Conservation (phyloP, 2,888 invertebrate genomes). For the Pasiphila rectangulata region DNA sequence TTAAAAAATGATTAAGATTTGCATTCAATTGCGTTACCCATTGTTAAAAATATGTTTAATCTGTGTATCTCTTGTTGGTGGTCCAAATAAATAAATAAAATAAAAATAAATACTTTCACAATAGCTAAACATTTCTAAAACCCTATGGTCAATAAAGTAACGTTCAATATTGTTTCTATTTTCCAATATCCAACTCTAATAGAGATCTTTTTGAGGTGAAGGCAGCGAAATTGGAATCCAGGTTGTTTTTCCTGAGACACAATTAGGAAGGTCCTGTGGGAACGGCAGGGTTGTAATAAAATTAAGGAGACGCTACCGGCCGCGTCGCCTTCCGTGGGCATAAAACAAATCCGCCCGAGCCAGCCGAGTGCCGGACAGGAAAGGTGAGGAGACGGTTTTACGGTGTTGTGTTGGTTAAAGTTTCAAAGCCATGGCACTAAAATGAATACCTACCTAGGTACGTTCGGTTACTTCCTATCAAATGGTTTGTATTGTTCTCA, state of each 20-base stretch:
- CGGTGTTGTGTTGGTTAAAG: no score
- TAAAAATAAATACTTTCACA: neutral
- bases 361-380: conserved; percentile 45
- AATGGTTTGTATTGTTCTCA: no score
- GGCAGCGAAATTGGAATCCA: conserved; percentile 61
- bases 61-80: no score
- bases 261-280: conserved; percentile 73
- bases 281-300: conserved; percentile 72
- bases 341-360: conserved; percentile 75
- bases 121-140: neutral
- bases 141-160: conserved; percentile 11
- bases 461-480: no score
- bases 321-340: conserved; percentile 66
- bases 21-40: no score
- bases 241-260: conserved; percentile 70
- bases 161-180: conserved; percentile 18
- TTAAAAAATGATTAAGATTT: no score
- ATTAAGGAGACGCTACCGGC: conserved; percentile 75
- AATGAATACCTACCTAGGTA: no score
- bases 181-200: conserved; percentile 19
- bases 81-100: neutral
- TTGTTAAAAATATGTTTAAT: no score
- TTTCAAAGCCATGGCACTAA: no score
- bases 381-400: conserved; percentile 42
- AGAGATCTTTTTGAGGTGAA: conserved; percentile 27